Base-by-base conservation (phyloP, 2,888 invertebrate species). In the Didymodactylos carnosus region DNA sequence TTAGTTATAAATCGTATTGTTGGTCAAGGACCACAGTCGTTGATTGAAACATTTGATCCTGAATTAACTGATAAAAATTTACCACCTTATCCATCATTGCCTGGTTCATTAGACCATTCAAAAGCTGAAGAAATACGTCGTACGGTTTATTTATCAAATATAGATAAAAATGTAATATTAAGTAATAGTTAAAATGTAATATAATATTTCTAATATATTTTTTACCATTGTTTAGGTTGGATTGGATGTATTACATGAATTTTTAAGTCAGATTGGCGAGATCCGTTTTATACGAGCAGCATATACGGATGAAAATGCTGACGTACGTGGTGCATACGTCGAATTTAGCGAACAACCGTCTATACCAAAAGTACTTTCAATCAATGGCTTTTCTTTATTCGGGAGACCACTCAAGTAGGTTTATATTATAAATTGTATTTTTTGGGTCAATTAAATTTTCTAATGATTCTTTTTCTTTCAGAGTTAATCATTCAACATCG, bases 41-140 rank as follows among this genome's bases (percentile, higher is more conserved):
- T 75, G 35, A 80, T 82, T 51, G 80, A 80, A 19, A 82, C 82
- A 0, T 88, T 89, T 80, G 97, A 98, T 84, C 94, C 94, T 0
- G 89, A 90, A 80, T 84, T 98, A 77, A 88, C 88, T 35, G 81
- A 82, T 14, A 80, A 89, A 75, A 90, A 90, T 53, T 84, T 98
- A 73, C 91, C 94, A 0, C 87, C 89, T 6, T 98, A 98, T 84
- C 98, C 98, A 10, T 89, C 79, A 76, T 80, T 80, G 77, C 84
- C 81, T 72, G 81, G 77, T 39, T 80, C 76, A 75, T 89, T 90
- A 79, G 94, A 94, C 82, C 88, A 90, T 5, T 87, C 90, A 25
- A 91, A 91, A 83, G 90, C 94, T 76, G 95, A 99, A 83, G 97
- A 98, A 85, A 93, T 95, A 39, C 87, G 98, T 39, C 87, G 98